Conservation (phyloP, 2,113 vertebrate species). For the Strigops habroptila region DNA sequence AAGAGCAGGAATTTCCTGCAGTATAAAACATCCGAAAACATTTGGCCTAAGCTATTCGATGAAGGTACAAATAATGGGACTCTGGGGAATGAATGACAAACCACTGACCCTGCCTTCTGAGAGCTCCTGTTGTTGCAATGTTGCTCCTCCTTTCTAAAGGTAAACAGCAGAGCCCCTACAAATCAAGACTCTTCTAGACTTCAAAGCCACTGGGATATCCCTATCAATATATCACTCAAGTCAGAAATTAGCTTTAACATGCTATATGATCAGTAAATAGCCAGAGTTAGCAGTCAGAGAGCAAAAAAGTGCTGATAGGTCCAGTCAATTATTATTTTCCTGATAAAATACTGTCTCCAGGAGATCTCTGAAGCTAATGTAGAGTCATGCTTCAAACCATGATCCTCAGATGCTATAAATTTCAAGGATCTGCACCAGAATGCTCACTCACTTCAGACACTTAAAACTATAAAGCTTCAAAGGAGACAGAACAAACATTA, state of each 20-base stretch:
- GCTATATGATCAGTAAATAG: neutral
- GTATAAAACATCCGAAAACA: neutral
- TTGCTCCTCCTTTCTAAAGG: conserved; percentile 7
- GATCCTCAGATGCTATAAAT: neutral
- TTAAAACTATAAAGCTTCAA: conserved; percentile 34
- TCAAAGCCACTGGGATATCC: conserved; percentile 22
- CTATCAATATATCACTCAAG: conserved; percentile 13
- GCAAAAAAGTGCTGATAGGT: conserved; percentile 25
- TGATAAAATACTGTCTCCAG: conserved; percentile 7
- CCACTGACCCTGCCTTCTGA: neutral
- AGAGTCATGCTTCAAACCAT: neutral
- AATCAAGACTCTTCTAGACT: conserved; percentile 22
- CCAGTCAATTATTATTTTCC: conserved; percentile 38
- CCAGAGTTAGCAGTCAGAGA: conserved; percentile 15
- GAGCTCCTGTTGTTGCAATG: neutral
- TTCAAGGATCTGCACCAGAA: neutral
- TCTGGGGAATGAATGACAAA: neutral
- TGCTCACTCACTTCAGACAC: neutral
- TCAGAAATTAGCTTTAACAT: conserved; percentile 34
- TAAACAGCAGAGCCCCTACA: conserved; percentile 16
- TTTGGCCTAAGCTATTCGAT: neutral
- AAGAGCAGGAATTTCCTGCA: neutral
- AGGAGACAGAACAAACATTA: conserved; percentile 24
- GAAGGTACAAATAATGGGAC: conserved; percentile 5
- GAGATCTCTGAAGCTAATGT: conserved; percentile 30